These are phyloP conservation scores for Heliconius ismenius DNA, from an alignment of 2,888 invertebrate genomes.

Conservation along the genomic window DNA sequence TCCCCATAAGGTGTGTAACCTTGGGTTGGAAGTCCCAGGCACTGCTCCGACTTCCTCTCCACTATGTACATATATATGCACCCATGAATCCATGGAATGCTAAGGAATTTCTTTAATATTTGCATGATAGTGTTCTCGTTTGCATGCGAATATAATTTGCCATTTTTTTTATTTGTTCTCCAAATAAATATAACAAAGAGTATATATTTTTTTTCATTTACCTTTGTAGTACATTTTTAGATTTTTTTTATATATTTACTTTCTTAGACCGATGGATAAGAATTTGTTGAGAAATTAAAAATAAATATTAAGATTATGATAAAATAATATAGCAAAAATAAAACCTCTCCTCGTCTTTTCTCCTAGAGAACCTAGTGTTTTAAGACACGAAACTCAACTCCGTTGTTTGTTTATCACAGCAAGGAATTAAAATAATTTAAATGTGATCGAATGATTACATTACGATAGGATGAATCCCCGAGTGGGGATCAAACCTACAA, in stretches of 20 bases:
- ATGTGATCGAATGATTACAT: too few relatives aligned
- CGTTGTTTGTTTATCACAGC: too few relatives aligned
- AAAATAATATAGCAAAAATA: too few relatives aligned
- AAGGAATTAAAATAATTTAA: too few relatives aligned
- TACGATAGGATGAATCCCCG: too few relatives aligned
- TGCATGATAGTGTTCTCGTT: constrained; percentile 75
- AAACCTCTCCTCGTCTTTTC: too few relatives aligned
- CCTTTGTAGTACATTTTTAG: neutral
- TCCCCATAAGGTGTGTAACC: neutral
- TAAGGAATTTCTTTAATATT: constrained; percentile 57
- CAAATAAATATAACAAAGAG: constrained; percentile 49
- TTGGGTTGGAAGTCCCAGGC: neutral
- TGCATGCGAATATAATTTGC: constrained; percentile 68
- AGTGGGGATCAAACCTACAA: too few relatives aligned
- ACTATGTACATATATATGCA: neutral
- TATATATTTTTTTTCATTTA: constrained; percentile 28
- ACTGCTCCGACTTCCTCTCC: neutral
- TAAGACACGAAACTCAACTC: too few relatives aligned
- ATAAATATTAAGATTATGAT: too few relatives aligned
- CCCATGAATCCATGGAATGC: neutral
- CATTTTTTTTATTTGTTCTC: constrained; percentile 54
- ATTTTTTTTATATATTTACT: neutral
- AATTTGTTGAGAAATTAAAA: neutral
- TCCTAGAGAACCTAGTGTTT: too few relatives aligned
- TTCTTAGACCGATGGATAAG: neutral